These are phyloP conservation scores for Ditula angustiorana DNA, from an alignment of 2,888 invertebrate species.

Conservation along the genomic window DNA sequence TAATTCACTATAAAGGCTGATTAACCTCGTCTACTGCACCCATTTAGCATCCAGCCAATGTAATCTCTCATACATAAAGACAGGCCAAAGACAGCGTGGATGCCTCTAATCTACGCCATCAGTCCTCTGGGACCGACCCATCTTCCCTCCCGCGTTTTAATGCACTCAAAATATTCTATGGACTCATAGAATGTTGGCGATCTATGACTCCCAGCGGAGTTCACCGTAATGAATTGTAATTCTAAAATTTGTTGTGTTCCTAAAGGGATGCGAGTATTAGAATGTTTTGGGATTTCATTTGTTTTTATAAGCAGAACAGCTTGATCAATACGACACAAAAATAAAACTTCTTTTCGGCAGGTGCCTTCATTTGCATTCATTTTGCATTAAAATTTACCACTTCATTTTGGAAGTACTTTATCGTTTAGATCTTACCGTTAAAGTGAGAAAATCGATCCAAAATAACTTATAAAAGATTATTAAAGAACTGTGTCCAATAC, in stretches of 20 bases:
- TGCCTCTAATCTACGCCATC: constrained; percentile 32
- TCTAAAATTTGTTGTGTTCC: constrained; percentile 5
- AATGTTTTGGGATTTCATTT: not conserved
- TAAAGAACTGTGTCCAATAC: too few species aligned
- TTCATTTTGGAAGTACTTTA: too few species aligned
- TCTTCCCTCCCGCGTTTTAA: constrained; percentile 55
- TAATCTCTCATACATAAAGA: constrained; percentile 38
- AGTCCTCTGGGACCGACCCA: constrained; percentile 42
- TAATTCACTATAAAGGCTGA: constrained; percentile 24
- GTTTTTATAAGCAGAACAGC: not conserved
- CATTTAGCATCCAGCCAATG: constrained; percentile 32
- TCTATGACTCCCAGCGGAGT: constrained; percentile 65
- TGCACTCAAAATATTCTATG: constrained; percentile 79
- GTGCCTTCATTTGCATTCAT: too few species aligned
- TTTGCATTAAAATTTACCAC: too few species aligned
- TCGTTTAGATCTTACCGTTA: too few species aligned
- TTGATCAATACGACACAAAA: not conserved
- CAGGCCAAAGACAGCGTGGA: constrained; percentile 35
- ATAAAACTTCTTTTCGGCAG: too few species aligned
- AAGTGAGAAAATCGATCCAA: too few species aligned
- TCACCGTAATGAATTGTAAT: constrained; percentile 45
- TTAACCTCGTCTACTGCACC: constrained; percentile 32
- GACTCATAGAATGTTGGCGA: constrained; percentile 75
- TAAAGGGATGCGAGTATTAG: not conserved
- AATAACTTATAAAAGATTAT: too few species aligned